Conservation (phyloP, 2,797 vertebrate genomes). For the Gallinago solitaria region DNA sequence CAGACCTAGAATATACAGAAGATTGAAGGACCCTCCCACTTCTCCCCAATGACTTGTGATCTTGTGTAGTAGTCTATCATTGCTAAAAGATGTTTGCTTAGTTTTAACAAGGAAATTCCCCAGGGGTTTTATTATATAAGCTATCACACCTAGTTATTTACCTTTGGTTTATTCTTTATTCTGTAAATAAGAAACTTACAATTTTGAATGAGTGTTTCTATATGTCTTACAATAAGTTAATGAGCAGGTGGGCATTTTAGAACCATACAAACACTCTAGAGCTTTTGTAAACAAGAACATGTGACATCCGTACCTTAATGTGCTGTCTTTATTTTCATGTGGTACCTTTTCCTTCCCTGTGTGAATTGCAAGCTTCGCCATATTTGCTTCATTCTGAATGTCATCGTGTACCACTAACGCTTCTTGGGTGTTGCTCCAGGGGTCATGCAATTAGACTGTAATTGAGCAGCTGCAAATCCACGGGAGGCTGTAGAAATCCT, state of each 20-base stretch:
- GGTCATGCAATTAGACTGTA: background rate
- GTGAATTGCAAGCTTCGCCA: background rate
- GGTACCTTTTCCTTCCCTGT: background rate
- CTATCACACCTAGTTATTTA: background rate
- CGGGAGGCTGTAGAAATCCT: background rate
- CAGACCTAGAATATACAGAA: background rate
- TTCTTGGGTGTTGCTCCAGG: background rate
- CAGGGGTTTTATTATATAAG: background rate
- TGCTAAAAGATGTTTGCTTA: background rate
- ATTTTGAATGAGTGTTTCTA: background rate
- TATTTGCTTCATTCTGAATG: background rate
- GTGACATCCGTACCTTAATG: background rate
- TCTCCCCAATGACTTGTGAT: background rate
- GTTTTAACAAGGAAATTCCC: background rate
- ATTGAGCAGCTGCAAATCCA: conserved; percentile 34
- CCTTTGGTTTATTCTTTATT: background rate
- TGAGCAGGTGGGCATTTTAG: background rate
- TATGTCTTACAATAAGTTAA: background rate
- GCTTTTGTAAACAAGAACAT: background rate
- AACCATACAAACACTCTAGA: background rate
- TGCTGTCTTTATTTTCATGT: background rate
- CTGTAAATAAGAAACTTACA: background rate
- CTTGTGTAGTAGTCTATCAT: background rate
- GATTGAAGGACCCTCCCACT: background rate
- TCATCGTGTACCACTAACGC: background rate